phyloP scores from a whole-genome alignment of 2,888 invertebrate genomes.

The Drosophila nigricruria region DNA sequence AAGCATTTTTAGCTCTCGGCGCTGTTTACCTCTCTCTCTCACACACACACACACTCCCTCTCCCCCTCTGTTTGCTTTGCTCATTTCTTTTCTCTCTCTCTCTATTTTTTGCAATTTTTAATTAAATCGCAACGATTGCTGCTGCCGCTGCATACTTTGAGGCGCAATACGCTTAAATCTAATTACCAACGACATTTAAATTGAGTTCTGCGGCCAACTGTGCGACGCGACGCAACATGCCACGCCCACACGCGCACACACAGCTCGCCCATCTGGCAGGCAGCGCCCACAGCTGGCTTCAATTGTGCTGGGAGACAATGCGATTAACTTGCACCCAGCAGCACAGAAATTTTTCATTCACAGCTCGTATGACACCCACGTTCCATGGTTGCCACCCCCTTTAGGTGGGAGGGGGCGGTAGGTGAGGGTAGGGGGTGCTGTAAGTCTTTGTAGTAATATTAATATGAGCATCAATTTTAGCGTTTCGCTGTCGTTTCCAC shows the following conservation, averaged over 20 bases:
- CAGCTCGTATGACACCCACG: conserved; percentile 4
- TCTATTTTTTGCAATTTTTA: conserved; percentile 51
- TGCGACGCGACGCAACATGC: conserved; percentile 13
- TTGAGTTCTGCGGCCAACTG: conserved; percentile 39
- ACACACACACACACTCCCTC: neutral
- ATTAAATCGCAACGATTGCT: conserved; percentile 53
- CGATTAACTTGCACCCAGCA: conserved; percentile 43
- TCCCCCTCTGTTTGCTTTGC: neutral
- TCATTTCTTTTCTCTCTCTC: neutral
- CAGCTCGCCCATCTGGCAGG: too few relatives aligned
- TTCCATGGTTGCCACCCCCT: neutral
- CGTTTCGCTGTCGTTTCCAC: neutral
- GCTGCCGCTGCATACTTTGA: conserved; percentile 62
- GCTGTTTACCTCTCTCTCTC: neutral
- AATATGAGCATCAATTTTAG: conserved; percentile 3
- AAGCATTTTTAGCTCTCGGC: conserved; percentile 7
- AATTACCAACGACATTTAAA: conserved; percentile 62
- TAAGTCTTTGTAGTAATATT: neutral
- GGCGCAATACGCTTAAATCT: conserved; percentile 65
- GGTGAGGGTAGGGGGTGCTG: too few relatives aligned
- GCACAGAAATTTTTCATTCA: conserved; percentile 23
- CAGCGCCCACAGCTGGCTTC: conserved; percentile 1
- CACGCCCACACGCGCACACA: neutral
- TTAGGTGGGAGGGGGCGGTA: too few relatives aligned
- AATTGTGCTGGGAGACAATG: conserved; percentile 26